Evolutionary conservation across 2,113 vertebrate species (phyloP).

Genomic region (Oreotrochilus melanogaster): DNA sequence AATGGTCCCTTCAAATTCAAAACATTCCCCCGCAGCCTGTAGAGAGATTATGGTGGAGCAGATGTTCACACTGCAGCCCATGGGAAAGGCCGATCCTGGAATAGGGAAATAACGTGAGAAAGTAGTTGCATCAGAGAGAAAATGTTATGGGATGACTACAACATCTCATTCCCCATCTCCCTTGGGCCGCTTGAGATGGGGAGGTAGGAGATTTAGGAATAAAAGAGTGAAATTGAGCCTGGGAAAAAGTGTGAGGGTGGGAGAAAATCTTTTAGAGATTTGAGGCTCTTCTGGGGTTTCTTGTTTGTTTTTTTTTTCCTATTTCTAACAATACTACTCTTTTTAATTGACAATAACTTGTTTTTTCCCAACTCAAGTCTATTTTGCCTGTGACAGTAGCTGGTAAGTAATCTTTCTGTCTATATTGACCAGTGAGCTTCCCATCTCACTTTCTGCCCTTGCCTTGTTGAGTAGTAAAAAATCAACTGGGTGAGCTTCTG

Average conservation of each 20-base stretch:
- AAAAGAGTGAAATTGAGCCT: not conserved
- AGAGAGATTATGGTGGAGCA: not conserved
- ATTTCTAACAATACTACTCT: not conserved
- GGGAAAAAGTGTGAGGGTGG: not conserved
- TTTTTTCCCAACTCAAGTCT: not conserved
- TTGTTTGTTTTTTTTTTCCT: not conserved
- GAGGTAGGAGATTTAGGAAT: not conserved
- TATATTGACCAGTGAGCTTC: not conserved
- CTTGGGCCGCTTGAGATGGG: accelerated
- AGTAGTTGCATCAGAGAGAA: not conserved
- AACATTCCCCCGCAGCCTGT: not conserved
- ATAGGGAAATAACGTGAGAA: not conserved
- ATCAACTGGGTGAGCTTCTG: accelerated
- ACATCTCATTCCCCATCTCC: accelerated
- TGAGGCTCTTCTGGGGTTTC: no score
- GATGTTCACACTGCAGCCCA: not conserved
- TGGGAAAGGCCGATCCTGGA: not conserved
- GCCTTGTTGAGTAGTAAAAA: not conserved
- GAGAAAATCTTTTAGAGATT: not conserved
- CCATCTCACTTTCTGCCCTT: not conserved
- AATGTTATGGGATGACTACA: not conserved
- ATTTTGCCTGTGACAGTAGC: not conserved
- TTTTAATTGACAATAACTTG: not conserved
- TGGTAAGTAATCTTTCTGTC: not conserved
- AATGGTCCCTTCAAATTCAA: not conserved